Percentiles rank a stretch among this genome's conserved stretches.
phyloP scores from a whole-genome alignment of 1,140 invertebrate species.

The Coptotermes formosanus region DNA sequence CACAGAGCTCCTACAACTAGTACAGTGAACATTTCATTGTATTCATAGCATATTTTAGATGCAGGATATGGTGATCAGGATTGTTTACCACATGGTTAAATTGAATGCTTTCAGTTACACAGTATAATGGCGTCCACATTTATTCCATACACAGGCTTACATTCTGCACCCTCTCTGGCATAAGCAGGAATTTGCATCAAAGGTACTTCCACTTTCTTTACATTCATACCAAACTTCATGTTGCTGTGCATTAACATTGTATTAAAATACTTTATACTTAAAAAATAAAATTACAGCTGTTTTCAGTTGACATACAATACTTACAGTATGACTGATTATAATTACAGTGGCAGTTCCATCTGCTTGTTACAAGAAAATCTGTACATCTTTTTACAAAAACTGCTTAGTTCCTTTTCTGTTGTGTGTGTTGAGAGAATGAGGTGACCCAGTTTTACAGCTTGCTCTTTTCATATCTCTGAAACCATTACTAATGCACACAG shows the following conservation, averaged over 20 bases:
- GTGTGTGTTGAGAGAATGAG: neutral
- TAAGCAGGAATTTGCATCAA: neutral
- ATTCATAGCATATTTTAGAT: too few species aligned
- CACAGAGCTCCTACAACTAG: too few species aligned
- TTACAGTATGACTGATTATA: neutral
- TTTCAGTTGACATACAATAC: neutral
- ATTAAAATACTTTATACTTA: conserved; percentile 19
- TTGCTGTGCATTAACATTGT: conserved; percentile 9
- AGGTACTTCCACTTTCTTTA: neutral
- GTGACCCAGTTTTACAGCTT: neutral
- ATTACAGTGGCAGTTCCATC: conserved; percentile 11
- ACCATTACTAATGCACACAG: neutral
- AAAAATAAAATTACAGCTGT: conserved; percentile 12
- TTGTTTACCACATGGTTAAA: too few species aligned
- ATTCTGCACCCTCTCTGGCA: neutral
- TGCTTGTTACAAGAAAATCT: conserved; percentile 8
- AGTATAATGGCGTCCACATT: neutral
- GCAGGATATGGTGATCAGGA: too few species aligned
- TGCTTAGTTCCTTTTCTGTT: neutral
- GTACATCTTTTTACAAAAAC: conserved; percentile 19
- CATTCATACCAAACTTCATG: neutral
- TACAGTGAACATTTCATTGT: too few species aligned
- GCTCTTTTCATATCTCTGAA: neutral
- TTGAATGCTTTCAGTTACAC: too few species aligned
- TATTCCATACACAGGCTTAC: conserved; percentile 1